phyloP scores from a whole-genome alignment of 2,797 vertebrate species.

The Sebastes taczanowskii region DNA sequence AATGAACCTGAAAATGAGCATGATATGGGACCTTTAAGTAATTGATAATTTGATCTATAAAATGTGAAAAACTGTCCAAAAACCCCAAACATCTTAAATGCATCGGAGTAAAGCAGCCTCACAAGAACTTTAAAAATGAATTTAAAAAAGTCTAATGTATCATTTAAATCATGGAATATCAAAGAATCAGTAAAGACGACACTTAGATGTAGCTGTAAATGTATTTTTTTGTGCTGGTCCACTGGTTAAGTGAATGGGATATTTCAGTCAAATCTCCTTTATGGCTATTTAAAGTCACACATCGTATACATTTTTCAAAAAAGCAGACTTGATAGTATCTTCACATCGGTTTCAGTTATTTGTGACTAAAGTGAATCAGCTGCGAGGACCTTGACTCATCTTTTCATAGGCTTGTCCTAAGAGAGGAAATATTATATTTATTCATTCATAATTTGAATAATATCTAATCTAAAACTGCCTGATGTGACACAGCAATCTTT shows the following conservation, averaged over 20 bases:
- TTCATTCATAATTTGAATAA: neutral
- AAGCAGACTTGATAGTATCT: neutral
- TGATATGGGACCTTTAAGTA: too few species aligned
- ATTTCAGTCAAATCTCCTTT: neutral
- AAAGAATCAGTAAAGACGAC: too few species aligned
- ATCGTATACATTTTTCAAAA: neutral
- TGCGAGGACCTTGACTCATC: neutral
- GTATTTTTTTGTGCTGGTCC: neutral
- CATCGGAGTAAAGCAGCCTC: neutral
- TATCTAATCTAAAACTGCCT: neutral
- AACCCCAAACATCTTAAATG: neutral
- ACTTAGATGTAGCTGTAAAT: neutral
- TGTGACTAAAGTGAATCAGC: neutral
- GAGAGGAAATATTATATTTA: neutral
- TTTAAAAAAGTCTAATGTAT: neutral
- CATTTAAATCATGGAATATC: neutral
- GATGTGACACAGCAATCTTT: neutral
- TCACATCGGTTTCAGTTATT: neutral
- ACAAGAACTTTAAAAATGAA: neutral
- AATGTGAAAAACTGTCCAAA: too few species aligned
- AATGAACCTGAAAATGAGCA: too few species aligned
- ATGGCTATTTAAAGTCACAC: neutral
- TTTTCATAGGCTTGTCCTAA: neutral
- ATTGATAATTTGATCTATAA: too few species aligned
- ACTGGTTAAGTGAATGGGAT: neutral